Evolutionary conservation across 2,113 vertebrate genomes (phyloP).

Genomic region (Melanerpes formicivorus): DNA sequence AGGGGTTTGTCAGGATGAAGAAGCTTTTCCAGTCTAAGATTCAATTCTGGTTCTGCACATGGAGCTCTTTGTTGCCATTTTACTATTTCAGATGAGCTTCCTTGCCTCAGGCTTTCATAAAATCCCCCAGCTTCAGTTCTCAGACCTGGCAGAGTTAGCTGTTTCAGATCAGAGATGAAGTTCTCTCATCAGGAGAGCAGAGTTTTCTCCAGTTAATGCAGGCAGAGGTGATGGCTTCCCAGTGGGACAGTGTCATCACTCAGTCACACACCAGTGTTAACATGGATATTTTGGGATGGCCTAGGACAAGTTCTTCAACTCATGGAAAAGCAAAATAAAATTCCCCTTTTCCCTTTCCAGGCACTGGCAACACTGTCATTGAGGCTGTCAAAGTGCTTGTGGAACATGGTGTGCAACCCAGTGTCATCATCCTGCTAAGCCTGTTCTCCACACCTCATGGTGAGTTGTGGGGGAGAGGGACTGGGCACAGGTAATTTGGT

Average conservation of each 20-base stretch:
- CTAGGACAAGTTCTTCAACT: neutral
- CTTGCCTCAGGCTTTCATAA: neutral
- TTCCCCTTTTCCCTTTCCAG: conserved; percentile 53
- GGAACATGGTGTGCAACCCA: conserved; percentile 92
- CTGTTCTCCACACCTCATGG: conserved; percentile 95
- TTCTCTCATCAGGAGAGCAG: neutral
- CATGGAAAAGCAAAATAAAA: fast-evolving
- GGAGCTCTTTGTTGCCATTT: neutral
- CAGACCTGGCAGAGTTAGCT: neutral
- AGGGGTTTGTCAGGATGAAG: neutral
- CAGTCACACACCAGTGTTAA: neutral
- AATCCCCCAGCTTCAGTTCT: neutral
- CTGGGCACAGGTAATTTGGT: fast-evolving
- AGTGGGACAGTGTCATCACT: no score
- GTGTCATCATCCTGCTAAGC: conserved; percentile 90
- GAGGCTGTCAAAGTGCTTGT: conserved; percentile 94
- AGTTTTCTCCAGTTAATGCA: neutral
- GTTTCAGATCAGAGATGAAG: neutral
- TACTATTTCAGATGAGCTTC: neutral
- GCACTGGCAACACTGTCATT: conserved; percentile 94
- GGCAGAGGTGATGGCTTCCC: neutral
- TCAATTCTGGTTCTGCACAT: neutral
- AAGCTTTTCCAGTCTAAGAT: neutral
- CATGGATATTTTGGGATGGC: neutral
- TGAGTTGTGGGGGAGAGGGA: conserved; percentile 52